Evolutionary conservation across 2,113 vertebrate genomes (phyloP).

Genomic region (Triplophysa rosa): DNA sequence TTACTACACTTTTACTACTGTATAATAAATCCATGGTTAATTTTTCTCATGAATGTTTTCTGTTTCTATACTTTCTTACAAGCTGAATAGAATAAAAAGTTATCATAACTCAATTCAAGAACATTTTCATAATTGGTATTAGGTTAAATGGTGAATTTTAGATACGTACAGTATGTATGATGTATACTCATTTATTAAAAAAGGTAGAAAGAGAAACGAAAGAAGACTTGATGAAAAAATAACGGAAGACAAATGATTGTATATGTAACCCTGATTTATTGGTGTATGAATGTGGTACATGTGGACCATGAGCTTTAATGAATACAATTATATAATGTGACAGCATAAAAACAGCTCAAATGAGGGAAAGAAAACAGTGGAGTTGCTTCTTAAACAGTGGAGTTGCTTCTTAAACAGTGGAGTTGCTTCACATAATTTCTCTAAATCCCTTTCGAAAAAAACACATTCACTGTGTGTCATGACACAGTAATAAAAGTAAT

Average conservation of each 20-base stretch:
- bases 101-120: no score
- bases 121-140: background rate
- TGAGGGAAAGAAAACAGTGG: conserved; percentile 44
- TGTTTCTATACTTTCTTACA: no score
- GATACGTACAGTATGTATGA: background rate
- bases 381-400: conserved; percentile 28
- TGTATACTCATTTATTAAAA: background rate
- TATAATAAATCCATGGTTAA: no score
- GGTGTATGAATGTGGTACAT: conserved; percentile 29
- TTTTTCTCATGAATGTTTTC: no score
- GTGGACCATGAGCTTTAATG: background rate
- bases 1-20: no score
- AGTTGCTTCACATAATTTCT: conserved; percentile 15
- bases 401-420: no score
- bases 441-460: background rate
- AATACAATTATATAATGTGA: background rate
- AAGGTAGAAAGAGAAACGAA: background rate
- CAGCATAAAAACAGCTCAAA: conserved; percentile 42
- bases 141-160: background rate
- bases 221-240: background rate
- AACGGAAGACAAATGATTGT: conserved; percentile 12
- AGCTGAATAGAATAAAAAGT: no score
- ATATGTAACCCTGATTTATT: conserved; percentile 56
- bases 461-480: background rate
- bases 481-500: conserved; percentile 16